Conservation (phyloP, 2,797 vertebrate species). For the Acrossocheilus fasciatus region DNA sequence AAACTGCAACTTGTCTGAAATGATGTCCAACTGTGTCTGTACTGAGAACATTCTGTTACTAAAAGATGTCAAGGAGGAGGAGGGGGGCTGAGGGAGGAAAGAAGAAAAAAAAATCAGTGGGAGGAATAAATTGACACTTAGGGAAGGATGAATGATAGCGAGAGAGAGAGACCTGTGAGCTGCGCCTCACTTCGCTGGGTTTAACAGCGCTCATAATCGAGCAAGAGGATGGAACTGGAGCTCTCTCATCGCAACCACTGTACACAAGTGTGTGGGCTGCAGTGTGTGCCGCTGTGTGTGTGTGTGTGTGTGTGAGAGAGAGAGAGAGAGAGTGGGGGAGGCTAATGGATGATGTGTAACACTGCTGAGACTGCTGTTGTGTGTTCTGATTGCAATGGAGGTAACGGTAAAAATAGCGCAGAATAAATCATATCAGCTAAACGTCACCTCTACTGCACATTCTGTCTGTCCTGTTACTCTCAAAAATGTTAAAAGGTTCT, state of each 20-base stretch:
- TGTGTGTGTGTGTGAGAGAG: conserved; percentile 1
- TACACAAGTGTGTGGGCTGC: conserved; percentile 35
- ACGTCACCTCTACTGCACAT: not conserved
- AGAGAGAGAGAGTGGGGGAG: not conserved
- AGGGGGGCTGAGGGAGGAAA: not conserved
- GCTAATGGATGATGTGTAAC: conserved; percentile 43
- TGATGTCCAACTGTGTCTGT: conserved; percentile 29
- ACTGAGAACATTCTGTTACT: conserved; percentile 35
- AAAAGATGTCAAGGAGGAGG: conserved; percentile 23
- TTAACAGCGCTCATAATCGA: conserved; percentile 15
- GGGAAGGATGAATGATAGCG: conserved; percentile 20
- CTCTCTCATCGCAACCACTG: not conserved
- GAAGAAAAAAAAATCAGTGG: conserved; percentile 24
- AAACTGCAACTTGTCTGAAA: conserved; percentile 30
- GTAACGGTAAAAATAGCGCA: conserved; percentile 35
- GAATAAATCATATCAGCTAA: conserved; percentile 14
- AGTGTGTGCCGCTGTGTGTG: not conserved
- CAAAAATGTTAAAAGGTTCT: not conserved
- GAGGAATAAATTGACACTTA: conserved; percentile 50
- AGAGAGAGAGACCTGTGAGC: not conserved
- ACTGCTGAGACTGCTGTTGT: conserved; percentile 7
- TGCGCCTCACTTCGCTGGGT: not conserved
- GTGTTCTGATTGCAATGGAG: conserved; percentile 25
- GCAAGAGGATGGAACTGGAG: conserved; percentile 24
- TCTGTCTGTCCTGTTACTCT: not conserved